These are phyloP conservation scores for Ectobius pallidus DNA, from an alignment of 2,888 invertebrate genomes.

Conservation along the genomic window DNA sequence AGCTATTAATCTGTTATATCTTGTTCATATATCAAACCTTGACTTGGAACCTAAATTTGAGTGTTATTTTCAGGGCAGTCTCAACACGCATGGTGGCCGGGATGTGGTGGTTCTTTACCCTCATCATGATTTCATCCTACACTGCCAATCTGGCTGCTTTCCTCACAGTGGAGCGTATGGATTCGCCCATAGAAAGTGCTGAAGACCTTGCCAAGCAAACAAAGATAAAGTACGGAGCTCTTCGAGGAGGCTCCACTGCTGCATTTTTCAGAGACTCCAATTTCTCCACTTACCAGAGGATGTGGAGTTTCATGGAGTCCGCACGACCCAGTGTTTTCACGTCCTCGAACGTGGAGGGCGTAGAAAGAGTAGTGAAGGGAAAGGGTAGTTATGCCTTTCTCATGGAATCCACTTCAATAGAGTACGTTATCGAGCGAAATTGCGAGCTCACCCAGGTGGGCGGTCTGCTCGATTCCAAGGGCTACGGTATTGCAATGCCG, in stretches of 20 bases:
- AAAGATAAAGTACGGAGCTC: constrained; percentile 94
- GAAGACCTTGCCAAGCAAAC: constrained; percentile 96
- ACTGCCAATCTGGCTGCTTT: constrained; percentile 96
- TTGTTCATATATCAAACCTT: too few relatives aligned
- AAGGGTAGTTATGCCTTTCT: constrained; percentile 93
- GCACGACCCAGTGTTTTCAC: constrained; percentile 88
- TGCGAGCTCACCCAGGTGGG: constrained; percentile 93
- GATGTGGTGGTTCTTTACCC: constrained; percentile 95
- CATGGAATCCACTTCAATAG: constrained; percentile 97
- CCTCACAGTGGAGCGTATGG: constrained; percentile 90
- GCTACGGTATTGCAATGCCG: constrained; percentile 94
- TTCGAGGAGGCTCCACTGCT: constrained; percentile 92
- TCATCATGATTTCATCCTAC: constrained; percentile 96
- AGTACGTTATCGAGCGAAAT: constrained; percentile 89
- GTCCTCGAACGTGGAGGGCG: constrained; percentile 85
- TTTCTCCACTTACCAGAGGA: constrained; percentile 89
- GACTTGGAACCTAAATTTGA: too few relatives aligned
- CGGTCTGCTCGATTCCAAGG: constrained; percentile 90
- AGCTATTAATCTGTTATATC: too few relatives aligned
- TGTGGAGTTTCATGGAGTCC: constrained; percentile 96
- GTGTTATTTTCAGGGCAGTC: constrained; percentile 84
- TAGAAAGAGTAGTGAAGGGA: constrained; percentile 83
- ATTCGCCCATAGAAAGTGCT: constrained; percentile 92
- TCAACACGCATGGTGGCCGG: constrained; percentile 89
- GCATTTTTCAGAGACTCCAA: constrained; percentile 95